Evolutionary conservation across 2,888 invertebrate genomes (phyloP), one percentile per base, ranked within the genome.

Genomic region (Noctua janthe): DNA sequence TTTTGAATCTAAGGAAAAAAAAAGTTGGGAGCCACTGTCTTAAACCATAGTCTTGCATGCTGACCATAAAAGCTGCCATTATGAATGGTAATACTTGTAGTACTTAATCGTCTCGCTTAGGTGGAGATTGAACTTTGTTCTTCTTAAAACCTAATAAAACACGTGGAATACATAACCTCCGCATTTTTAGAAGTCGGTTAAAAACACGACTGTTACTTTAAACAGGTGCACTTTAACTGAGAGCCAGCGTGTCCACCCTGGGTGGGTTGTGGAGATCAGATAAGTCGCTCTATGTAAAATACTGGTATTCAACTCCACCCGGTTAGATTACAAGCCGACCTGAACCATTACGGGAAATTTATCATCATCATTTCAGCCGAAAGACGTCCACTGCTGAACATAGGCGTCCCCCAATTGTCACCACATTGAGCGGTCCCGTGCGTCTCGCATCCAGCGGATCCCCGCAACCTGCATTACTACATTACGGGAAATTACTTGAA

Each of bases 11-110:
- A 17, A 35, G 17, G 2, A 17, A 15, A 11, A 13, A 15, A n/a
- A 47, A 29, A 29, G 1, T 69, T 69, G 69, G 10, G n/a, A n/a
- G n/a, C 49, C 69, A 29, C 15, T 47, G 47, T 8, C 8, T 69
- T n/a, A 80, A 83, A 76, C 83, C 80, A 83, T 83, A 59, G 80
- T 47, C 17, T 80, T 76, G 81, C 71, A 54, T 62, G 64, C 49
- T 70, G 54, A 35, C 49, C 67, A 80, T 67, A 59, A 47, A 74
- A 66, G 29, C n/a, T 29, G 6, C 51, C 49, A 79, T 73, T 73
- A 43, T 43, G 1, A 1, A 43, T 51, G 2, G 3, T 39, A 67
- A 35, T 1, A 20, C n/a, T 67, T 20, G 15, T 67, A 47, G 10
- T 77, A 47, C n/a, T n/a, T 69, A 51, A 70, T 70, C 77, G 23